Conservation (phyloP, 2,888 invertebrate genomes). For the Gisinianus flammeolus region DNA sequence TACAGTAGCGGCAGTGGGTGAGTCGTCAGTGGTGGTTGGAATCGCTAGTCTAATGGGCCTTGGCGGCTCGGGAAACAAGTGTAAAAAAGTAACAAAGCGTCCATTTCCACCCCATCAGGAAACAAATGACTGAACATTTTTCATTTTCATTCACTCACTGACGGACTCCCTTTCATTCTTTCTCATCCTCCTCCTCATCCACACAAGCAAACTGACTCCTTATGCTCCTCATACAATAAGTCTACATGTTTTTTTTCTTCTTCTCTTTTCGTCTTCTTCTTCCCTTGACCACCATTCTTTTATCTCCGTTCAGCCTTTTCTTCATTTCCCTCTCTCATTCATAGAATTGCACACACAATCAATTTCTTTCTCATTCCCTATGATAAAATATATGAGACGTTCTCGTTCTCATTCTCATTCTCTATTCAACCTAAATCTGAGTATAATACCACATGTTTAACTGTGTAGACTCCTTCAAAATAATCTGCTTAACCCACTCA, state of each 20-base stretch:
- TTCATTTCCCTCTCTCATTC: not conserved
- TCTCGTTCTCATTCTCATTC: not conserved
- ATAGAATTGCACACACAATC: not conserved
- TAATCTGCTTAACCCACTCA: not conserved
- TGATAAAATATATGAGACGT: not conserved
- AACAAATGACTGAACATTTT: slow-evolving; percentile 51
- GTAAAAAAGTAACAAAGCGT: slow-evolving; percentile 45
- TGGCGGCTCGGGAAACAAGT: slow-evolving; percentile 38
- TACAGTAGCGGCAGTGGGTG: not conserved
- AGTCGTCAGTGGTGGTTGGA: slow-evolving; percentile 3
- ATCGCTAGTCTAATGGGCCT: not conserved
- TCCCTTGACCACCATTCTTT: not conserved
- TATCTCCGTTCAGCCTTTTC: slow-evolving; percentile 9
- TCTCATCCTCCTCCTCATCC: not conserved
- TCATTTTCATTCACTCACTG: slow-evolving; percentile 45
- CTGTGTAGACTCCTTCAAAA: not conserved
- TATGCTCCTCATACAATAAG: not conserved
- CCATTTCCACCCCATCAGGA: slow-evolving; percentile 49
- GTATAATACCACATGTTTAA: not conserved
- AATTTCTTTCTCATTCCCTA: not conserved
- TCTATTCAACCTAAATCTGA: not conserved
- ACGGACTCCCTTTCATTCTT: not conserved
- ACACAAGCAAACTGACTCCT: not conserved
- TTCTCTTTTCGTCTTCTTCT: not conserved
- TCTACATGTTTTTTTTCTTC: not conserved